These are phyloP conservation scores for Montipora sp. DNA, from an alignment of 64 coral and sea anemone species.

Conservation along the genomic window DNA sequence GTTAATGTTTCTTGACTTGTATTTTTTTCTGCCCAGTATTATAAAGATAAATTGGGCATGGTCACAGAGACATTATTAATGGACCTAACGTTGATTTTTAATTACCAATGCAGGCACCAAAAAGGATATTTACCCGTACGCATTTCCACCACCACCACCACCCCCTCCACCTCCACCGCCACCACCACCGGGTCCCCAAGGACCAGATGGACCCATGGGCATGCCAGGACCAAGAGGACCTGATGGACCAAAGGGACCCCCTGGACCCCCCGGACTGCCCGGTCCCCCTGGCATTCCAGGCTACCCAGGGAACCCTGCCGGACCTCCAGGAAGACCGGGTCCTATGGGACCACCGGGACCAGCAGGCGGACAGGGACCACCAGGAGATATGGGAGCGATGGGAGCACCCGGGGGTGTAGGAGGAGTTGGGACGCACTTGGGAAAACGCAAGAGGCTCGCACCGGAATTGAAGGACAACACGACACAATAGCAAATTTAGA, in stretches of 20 bases:
- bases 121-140: slow-evolving; percentile 14
- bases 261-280: slow-evolving; percentile 83
- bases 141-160: slow-evolving; percentile 60
- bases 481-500: not conserved
- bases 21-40: too few relatives aligned
- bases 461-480: slow-evolving; percentile 2
- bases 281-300: slow-evolving; percentile 90
- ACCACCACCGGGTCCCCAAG: slow-evolving; percentile 83
- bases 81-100: not conserved
- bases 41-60: too few relatives aligned
- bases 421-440: slow-evolving; percentile 53
- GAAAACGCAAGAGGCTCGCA: slow-evolving; percentile 24
- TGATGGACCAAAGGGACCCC: slow-evolving; percentile 92
- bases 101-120: not conserved
- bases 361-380: slow-evolving; percentile 80
- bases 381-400: slow-evolving; percentile 79
- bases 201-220: slow-evolving; percentile 89
- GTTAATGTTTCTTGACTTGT: too few relatives aligned
- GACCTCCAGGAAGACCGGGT: slow-evolving; percentile 80
- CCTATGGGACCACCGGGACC: slow-evolving; percentile 86
- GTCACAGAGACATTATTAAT: too few relatives aligned
- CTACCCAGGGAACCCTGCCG: slow-evolving; percentile 78
- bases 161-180: slow-evolving; percentile 78
- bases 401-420: slow-evolving; percentile 56
- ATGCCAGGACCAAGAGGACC: slow-evolving; percentile 80